Percentiles rank a stretch among this genome's conserved stretches.
Conservation (phyloP, 2,113 vertebrate genomes). For the Corvus moneduloides region DNA sequence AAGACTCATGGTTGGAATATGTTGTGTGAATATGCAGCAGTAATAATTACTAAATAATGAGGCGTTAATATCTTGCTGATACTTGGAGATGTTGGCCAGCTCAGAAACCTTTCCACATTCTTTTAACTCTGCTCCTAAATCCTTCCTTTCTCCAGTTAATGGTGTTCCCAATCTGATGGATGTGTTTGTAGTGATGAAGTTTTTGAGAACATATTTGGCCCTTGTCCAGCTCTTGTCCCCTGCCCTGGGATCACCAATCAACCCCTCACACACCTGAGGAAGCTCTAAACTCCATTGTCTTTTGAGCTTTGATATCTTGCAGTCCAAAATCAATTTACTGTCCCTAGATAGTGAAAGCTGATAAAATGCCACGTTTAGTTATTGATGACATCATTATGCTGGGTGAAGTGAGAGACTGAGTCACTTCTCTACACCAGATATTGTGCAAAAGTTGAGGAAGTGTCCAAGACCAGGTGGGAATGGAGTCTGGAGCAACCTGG, state of each 20-base stretch:
- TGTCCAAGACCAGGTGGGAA: neutral
- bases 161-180: neutral
- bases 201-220: neutral
- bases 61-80: neutral
- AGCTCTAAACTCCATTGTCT: neutral
- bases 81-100: neutral
- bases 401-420: neutral
- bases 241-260: neutral
- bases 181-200: neutral
- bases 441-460: neutral
- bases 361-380: neutral
- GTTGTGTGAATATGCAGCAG: neutral
- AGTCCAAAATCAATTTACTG: constrained; percentile 13
- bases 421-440: neutral
- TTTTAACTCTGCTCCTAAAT: neutral
- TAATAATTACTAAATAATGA: neutral
- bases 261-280: neutral
- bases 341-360: neutral
- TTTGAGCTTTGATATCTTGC: neutral
- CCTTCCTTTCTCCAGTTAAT: neutral
- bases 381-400: neutral
- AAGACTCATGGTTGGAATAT: neutral
- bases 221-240: neutral
- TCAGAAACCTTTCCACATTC: neutral
- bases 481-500: neutral